phyloP scores from a whole-genome alignment of 2,113 vertebrate species.

The Geococcyx californianus region DNA sequence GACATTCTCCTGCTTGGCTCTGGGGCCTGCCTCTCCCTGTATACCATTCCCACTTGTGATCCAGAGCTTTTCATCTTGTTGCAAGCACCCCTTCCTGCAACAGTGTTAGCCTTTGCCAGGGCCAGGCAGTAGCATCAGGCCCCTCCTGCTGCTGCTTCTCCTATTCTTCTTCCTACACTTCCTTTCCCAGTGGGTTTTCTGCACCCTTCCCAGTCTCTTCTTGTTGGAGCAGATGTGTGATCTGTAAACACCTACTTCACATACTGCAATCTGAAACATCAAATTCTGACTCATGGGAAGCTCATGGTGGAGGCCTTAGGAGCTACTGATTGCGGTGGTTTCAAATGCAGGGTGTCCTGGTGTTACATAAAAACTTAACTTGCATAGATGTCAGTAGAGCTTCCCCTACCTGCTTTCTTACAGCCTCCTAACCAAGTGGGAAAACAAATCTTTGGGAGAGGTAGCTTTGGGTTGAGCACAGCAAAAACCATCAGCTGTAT shows the following conservation, averaged over 20 bases:
- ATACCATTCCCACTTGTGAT: neutral
- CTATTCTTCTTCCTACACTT: neutral
- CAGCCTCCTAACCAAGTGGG: neutral
- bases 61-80: neutral
- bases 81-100: neutral
- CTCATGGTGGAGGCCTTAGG: rapidly evolving
- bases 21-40: neutral
- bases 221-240: neutral
- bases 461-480: neutral
- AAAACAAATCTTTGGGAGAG: neutral
- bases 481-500: neutral
- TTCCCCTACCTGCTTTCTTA: neutral
- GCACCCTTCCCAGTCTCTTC: neutral
- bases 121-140: no score
- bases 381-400: no score
- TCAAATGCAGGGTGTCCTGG: neutral
- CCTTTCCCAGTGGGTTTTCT: neutral
- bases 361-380: neutral
- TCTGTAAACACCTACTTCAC: neutral
- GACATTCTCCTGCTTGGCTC: neutral
- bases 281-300: neutral
- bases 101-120: neutral
- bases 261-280: neutral
- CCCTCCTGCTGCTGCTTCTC: neutral
- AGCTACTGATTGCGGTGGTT: neutral